These are phyloP conservation scores for Centrocercus urophasianus DNA, from an alignment of 2,113 vertebrate genomes.

Conservation along the genomic window DNA sequence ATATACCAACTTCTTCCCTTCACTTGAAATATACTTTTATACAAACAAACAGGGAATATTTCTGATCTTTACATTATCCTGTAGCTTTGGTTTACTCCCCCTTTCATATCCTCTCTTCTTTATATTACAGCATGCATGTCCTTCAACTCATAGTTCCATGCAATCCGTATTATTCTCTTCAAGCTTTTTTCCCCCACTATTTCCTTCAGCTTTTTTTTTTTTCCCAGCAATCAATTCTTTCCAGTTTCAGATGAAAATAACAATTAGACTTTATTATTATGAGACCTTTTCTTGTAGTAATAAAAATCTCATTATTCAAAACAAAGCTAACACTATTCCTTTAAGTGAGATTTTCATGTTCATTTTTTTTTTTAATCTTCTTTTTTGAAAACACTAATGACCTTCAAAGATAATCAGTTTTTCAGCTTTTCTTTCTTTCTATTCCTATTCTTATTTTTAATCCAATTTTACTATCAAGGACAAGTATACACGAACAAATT, in stretches of 20 bases:
- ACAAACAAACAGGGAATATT: conserved; percentile 10
- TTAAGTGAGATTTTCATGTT: conserved; percentile 46
- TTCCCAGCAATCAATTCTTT: neutral
- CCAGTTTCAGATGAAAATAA: conserved; percentile 20
- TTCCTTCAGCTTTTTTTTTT: neutral
- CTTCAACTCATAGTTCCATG: neutral
- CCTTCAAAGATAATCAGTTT: conserved; percentile 57
- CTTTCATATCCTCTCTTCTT: neutral
- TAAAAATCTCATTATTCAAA: conserved; percentile 18
- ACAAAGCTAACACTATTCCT: conserved; percentile 21
- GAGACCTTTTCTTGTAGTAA: neutral
- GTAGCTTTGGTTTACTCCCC: neutral
- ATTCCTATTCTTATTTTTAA: neutral
- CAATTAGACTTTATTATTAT: conserved; percentile 3
- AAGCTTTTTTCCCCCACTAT: neutral
- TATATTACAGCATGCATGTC: neutral
- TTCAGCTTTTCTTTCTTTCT: neutral
- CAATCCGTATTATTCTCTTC: neutral
- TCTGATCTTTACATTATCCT: conserved; percentile 6
- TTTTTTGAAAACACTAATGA: conserved; percentile 55
- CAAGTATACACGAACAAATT: conserved; percentile 54
- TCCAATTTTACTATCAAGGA: conserved; percentile 48
- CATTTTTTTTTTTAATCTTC: conserved; percentile 13
- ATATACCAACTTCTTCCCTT: neutral
- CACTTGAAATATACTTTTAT: neutral